Percentiles rank a stretch among this genome's conserved stretches.
Evolutionary conservation across 1,140 invertebrate species (phyloP).

Genomic region (Drosophila mauritiana): DNA sequence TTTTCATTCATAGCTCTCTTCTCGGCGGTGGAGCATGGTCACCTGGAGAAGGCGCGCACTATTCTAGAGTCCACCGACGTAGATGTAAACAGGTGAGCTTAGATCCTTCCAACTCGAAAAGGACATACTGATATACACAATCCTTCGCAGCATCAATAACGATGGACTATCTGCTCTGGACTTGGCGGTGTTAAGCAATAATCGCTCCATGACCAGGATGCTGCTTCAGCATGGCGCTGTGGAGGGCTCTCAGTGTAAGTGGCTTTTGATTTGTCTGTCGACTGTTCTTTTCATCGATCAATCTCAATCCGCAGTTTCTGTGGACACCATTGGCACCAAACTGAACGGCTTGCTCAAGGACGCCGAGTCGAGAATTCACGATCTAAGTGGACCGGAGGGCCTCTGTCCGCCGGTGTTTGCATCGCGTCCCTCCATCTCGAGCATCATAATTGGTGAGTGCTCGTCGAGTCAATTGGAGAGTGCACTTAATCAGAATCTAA

Average conservation of each 20-base stretch:
- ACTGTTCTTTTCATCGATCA: constrained; percentile 48
- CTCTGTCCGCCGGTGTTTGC: constrained; percentile 69
- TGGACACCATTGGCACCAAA: constrained; percentile 90
- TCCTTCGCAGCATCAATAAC: constrained; percentile 89
- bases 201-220: constrained; percentile 94
- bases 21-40: constrained; percentile 96
- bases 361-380: constrained; percentile 91
- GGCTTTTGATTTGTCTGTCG: constrained; percentile 88
- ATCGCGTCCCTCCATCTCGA: constrained; percentile 82
- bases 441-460: constrained; percentile 83
- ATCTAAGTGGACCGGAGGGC: constrained; percentile 86
- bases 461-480: constrained; percentile 9
- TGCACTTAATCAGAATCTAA: constrained; percentile 8
- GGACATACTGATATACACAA: background rate
- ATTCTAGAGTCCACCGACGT: constrained; percentile 96
- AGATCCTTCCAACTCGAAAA: accelerated
- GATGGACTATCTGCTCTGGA: constrained; percentile 95
- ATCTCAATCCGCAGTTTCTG: constrained; percentile 87
- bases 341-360: constrained; percentile 91
- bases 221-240: constrained; percentile 94
- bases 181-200: constrained; percentile 95
- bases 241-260: constrained; percentile 95
- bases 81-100: constrained; percentile 93
- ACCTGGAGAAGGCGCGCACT: constrained; percentile 94
- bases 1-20: constrained; percentile 90